Evolutionary conservation across 2,888 invertebrate species (phyloP), one percentile per base, ranked within the genome.

Genomic region (Plemyria rubiginata): DNA sequence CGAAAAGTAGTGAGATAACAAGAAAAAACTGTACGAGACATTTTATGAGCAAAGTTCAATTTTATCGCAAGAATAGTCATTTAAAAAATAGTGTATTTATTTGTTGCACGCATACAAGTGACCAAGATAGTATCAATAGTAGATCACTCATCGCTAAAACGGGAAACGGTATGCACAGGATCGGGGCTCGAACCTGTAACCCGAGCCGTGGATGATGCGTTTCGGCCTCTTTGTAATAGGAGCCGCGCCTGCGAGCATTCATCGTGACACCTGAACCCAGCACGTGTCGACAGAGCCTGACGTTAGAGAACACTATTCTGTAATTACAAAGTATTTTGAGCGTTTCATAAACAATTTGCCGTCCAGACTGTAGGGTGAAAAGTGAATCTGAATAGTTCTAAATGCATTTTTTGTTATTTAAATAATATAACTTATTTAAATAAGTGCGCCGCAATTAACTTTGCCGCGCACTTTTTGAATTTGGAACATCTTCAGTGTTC

Each of bases 211-310:
- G 43, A 49, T 57, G 50, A 48, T 40, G 46, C 46, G 32, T 36
- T 32, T 32, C 62, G 73, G 70, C 72, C 65, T 72, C 75, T 73
- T 71, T 78, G 79, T 73, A 77, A 78, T 66, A 36, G 11, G 60
- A 70, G 71, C 62, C 45, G 57, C 67, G 70, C 69, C 72, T 71
- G 75, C 68, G 70, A 67, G 67, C 55, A 66, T 62, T 72, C 71
- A 68, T 12, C 48, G 48, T 63, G 72, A 62, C 72, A 72, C 58
- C 54, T 60, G 68, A 66, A 48, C 60, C 55, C 63, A 60, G 67
- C 70, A 64, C 69, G 70, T 65, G 71, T 45, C 67, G 65, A 67
- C 66, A 62, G 62, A 45, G 62, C 54, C 49, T 53, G 54, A 53
- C 32, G 53, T 45, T 38, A 36, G 46, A 43, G 46, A 56, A 54